Evolutionary conservation across 2,797 vertebrate species (phyloP), one percentile per base, ranked within the genome.

Genomic region (Mareca strepera): DNA sequence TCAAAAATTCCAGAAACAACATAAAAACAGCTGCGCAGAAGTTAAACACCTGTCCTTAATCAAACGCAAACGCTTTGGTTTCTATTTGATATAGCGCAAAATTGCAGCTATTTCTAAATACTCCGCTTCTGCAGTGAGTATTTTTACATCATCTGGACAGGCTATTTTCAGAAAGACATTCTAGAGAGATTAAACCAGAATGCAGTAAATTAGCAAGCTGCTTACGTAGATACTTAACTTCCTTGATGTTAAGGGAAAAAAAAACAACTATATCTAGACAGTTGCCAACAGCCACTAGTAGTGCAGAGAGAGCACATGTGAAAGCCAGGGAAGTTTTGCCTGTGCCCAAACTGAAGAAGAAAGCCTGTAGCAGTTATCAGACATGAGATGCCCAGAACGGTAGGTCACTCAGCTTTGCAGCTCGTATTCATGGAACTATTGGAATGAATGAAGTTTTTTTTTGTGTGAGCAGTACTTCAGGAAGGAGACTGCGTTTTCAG

Each of bases 121-220:
- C 18, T 58, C 82, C 50, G 33, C 84, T 90, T 94, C 4, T 0
- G 82, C 41, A 86, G 77, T 55, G 75, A 85, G 2, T 92, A 92
- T 91, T 93, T 96, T 92, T 95, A 91, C 88, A 52, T 94, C 93
- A 64, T 87, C 91, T 92, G 86, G 90, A 90, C 78, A 74, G 75
- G 60, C 80, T 92, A 95, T 92, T 94, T 96, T 94, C 87, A 90
- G 93, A 96, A 91, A 92, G 83, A 69, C 58, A 94, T 94, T 93
- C 0, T 0, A 86, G 79, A 67, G 23, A 85, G 77, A 91, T 86
- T 93, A 88, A 86, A 60, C 72, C 62, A 95, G 75, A 96, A 94
- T 25, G 66, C 66, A 75, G 82, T 69, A 94, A 93, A 87, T 75
- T 59, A 82, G 83, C 16, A 1, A 93, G 78, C 31, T 3, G 4